Evolutionary conservation across 2,797 vertebrate genomes (phyloP).

Genomic region (Phataginus tetradactyla): DNA sequence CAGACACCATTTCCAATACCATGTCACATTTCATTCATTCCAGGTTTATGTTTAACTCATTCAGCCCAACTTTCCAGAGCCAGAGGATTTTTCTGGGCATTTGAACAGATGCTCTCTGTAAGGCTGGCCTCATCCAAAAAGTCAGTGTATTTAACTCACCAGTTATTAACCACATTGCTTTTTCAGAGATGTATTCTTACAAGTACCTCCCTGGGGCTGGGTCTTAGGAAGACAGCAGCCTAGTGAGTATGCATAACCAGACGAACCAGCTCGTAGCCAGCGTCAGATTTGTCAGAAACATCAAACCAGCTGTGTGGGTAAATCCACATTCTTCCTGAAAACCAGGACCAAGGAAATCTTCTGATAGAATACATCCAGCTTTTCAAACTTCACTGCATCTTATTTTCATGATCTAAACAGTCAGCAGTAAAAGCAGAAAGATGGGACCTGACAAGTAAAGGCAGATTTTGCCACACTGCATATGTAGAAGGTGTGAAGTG

Average conservation of each 20-base stretch:
- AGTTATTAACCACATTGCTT: slow-evolving; percentile 30
- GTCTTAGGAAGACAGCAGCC: slow-evolving; percentile 61
- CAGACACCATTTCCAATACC: slow-evolving; percentile 74
- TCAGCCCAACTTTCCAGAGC: slow-evolving; percentile 47
- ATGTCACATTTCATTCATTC: slow-evolving; percentile 72
- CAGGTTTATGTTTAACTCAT: slow-evolving; percentile 70
- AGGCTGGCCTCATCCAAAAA: slow-evolving; percentile 50
- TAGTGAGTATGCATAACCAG: background rate
- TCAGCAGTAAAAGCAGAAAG: slow-evolving; percentile 77
- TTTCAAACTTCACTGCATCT: slow-evolving; percentile 65
- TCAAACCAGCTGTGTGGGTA: background rate
- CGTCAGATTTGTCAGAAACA: slow-evolving; percentile 38
- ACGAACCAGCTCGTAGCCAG: background rate
- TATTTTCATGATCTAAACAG: slow-evolving; percentile 71
- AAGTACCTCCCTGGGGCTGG: slow-evolving; percentile 71
- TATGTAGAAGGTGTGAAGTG: slow-evolving; percentile 65
- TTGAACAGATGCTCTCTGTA: slow-evolving; percentile 53
- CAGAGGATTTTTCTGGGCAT: slow-evolving; percentile 29
- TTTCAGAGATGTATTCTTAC: slow-evolving; percentile 74
- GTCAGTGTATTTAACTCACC: background rate
- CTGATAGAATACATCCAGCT: slow-evolving; percentile 70
- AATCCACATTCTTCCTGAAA: slow-evolving; percentile 67
- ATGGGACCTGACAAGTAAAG: slow-evolving; percentile 66
- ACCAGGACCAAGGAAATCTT: slow-evolving; percentile 65
- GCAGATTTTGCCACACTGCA: slow-evolving; percentile 41